Conservation (phyloP, 53 echinoderm and acorn worm genomes). For the Zoroaster sp. region DNA sequence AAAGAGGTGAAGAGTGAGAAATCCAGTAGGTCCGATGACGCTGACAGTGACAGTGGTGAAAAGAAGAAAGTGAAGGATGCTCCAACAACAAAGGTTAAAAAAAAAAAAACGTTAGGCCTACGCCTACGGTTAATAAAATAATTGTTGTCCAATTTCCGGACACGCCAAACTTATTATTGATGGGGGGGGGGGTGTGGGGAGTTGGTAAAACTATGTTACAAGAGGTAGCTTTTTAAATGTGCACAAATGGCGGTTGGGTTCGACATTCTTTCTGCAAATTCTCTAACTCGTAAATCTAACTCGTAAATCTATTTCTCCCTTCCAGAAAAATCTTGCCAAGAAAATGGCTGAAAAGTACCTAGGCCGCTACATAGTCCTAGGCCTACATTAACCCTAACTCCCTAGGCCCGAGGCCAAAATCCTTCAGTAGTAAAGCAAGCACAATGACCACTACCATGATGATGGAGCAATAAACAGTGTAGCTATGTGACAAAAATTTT, state of each 20-base stretch:
- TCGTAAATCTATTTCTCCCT: neutral
- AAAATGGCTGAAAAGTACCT: neutral
- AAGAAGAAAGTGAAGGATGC: slow-evolving; percentile 55
- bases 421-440: no score
- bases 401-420: no score
- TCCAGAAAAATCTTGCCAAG: neutral
- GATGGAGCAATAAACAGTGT: neutral
- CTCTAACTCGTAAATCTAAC: no score
- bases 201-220: neutral
- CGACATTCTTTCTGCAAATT: no score
- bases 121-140: neutral
- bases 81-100: slow-evolving; percentile 39
- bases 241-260: no score
- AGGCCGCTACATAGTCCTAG: neutral
- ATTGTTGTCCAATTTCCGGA: slow-evolving; percentile 1
- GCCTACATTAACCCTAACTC: neutral
- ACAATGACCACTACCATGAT: neutral
- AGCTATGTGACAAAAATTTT: no score
- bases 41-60: slow-evolving; percentile 42
- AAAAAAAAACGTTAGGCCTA: neutral
- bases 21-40: neutral
- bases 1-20: slow-evolving; percentile 53
- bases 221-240: no score
- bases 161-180: neutral
- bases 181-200: neutral